phyloP scores from a whole-genome alignment of 2,113 vertebrate genomes.

The Gulo gulo region DNA sequence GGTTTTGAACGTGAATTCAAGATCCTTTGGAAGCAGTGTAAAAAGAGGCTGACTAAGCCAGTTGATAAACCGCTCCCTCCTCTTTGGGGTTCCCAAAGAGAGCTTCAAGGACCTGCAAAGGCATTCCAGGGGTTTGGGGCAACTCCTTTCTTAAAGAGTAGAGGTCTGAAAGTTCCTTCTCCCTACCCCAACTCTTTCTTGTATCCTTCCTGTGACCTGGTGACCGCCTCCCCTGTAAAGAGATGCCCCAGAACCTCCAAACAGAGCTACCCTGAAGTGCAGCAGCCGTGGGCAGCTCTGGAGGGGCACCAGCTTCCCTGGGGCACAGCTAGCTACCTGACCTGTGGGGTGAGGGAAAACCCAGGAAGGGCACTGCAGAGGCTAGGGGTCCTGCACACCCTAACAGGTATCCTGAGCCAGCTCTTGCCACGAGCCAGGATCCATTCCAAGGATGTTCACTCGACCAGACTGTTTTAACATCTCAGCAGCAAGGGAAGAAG shows the following conservation, averaged over 20 bases:
- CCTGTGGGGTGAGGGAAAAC: accelerated
- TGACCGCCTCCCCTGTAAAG: not conserved
- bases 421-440: not conserved
- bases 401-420: not conserved
- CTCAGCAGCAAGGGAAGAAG: not conserved
- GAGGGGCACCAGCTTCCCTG: not conserved
- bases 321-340: not conserved
- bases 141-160: not conserved
- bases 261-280: not conserved
- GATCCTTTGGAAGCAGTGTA: not conserved
- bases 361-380: not conserved
- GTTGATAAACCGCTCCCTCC: not conserved
- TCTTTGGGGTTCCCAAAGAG: not conserved
- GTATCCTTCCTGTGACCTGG: not conserved
- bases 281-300: not conserved
- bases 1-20: not conserved
- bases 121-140: not conserved
- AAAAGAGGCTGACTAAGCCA: not conserved
- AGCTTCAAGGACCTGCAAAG: not conserved
- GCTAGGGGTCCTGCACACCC: not conserved
- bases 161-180: not conserved
- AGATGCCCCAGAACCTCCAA: not conserved
- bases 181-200: not conserved
- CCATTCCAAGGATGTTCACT: not conserved
- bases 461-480: not conserved